Base-by-base conservation (phyloP, 2,888 invertebrate species). In the Nudaria mundana region DNA sequence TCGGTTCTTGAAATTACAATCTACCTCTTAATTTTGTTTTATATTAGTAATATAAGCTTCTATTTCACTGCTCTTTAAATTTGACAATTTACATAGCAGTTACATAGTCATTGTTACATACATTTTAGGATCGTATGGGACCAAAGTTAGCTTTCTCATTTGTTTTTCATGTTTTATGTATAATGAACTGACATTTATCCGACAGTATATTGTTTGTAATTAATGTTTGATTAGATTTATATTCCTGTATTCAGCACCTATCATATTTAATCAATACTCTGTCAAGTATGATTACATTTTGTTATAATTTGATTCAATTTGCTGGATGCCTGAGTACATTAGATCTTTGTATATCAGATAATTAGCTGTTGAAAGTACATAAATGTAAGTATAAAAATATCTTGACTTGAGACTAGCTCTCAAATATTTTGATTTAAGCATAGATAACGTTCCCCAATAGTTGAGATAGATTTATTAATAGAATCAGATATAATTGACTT, bases 1-100 rank as follows among this genome's bases (percentile, higher is more conserved):
- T 73, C 54, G 63, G 73, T 73, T 81, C 76, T 81, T 79, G 80
- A 82, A 85, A 85, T 86, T 84, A 81, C 79, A 78, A 87, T 82
- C 87, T 88, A 88, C 87, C 87, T 88, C 88, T 84, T 84, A 72
- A 34, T 25, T 13, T 15, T 18, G 3, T 16, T 30, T 30, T 32
- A 33, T 37, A 23, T 22, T 11, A 32, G 77, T 78, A 65, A 60
- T 77, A 61, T 85, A 87, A 81, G 83, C 65, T 72, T 74, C 68
- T 61, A 58, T 67, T 71, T 73, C 68, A 60, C 63, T 64, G 64
- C 57, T 56, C 51, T 43, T 39, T 43, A 43, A 56, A 50, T 52
- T 55, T 54, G 41, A 54, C 56, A 56, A 61, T 56, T 47, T 55
- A 63, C 31, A 63, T 71, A 66, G 60, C 63, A 67, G 58, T 60